Evolutionary conservation across 30 jellyfish, hydroid and myxozoan genomes (phyloP).

Genomic region (Hydractinia echinata): DNA sequence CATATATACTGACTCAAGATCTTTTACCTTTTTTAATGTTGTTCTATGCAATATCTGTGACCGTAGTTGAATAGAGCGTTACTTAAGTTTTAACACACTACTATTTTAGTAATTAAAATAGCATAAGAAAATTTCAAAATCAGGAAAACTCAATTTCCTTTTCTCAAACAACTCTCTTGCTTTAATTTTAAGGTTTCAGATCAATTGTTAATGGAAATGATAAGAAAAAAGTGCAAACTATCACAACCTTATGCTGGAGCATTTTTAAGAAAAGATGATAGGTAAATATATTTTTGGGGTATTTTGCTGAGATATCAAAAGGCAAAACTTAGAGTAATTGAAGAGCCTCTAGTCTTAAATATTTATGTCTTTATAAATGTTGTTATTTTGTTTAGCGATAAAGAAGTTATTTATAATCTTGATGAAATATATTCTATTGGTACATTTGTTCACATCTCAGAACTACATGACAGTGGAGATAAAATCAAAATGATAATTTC

Average conservation of each 20-base stretch:
- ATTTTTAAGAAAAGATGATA: slow-evolving; percentile 84
- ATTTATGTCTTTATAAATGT: no score
- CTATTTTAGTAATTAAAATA: neutral
- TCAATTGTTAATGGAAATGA: slow-evolving; percentile 58
- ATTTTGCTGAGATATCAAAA: no score
- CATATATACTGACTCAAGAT: no score
- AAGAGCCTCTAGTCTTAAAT: no score
- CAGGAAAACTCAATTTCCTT: neutral
- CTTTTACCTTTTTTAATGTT: neutral
- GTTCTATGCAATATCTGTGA: neutral
- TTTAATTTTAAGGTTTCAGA: slow-evolving; percentile 53
- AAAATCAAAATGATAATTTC: slow-evolving; percentile 70
- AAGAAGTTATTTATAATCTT: slow-evolving; percentile 62
- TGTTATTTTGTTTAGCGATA: slow-evolving; percentile 46
- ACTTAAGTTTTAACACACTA: no score
- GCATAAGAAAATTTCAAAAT: neutral
- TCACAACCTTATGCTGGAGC: slow-evolving; percentile 97
- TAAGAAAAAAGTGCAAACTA: slow-evolving; percentile 56
- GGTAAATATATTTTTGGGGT: slow-evolving; percentile 26
- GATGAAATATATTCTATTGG: slow-evolving; percentile 80
- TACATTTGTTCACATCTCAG: slow-evolving; percentile 89
- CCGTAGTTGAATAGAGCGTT: neutral
- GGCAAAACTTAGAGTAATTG: no score
- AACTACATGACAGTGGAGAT: slow-evolving; percentile 88
- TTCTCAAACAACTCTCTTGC: neutral